phyloP scores from a whole-genome alignment of 2,113 vertebrate species.

The Corythornis cristatus region DNA sequence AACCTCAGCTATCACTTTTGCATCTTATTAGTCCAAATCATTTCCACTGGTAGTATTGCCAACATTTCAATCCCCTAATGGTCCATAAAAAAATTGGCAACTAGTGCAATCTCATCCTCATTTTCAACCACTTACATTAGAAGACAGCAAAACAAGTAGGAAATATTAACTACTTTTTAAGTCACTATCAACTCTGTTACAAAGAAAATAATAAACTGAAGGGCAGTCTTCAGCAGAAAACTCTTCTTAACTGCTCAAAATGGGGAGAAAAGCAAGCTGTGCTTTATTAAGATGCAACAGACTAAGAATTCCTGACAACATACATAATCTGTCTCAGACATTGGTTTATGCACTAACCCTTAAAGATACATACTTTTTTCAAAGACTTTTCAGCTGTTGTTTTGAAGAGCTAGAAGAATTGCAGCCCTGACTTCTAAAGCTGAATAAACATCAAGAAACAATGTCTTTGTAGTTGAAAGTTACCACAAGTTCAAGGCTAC shows the following conservation, averaged over 20 bases:
- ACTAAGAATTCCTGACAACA: neutral
- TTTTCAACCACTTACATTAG: neutral
- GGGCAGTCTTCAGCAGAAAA: neutral
- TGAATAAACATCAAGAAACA: neutral
- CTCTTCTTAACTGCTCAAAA: neutral
- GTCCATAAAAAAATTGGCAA: neutral
- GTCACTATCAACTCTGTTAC: neutral
- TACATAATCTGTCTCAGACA: neutral
- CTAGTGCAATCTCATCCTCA: neutral
- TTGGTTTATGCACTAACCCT: neutral
- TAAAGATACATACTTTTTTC: neutral
- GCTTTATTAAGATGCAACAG: neutral
- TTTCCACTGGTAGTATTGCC: neutral
- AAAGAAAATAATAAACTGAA: neutral
- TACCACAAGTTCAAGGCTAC: neutral
- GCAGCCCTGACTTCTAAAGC: accelerated
- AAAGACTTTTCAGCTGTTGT: neutral
- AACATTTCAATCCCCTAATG: neutral
- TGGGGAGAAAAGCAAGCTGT: neutral
- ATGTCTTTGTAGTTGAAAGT: neutral
- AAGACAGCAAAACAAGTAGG: neutral
- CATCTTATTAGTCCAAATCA: neutral
- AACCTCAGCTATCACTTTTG: neutral
- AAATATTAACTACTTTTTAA: neutral
- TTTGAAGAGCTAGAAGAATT: neutral